Conservation (phyloP, 2,888 invertebrate species). For the Drosophila recens region DNA sequence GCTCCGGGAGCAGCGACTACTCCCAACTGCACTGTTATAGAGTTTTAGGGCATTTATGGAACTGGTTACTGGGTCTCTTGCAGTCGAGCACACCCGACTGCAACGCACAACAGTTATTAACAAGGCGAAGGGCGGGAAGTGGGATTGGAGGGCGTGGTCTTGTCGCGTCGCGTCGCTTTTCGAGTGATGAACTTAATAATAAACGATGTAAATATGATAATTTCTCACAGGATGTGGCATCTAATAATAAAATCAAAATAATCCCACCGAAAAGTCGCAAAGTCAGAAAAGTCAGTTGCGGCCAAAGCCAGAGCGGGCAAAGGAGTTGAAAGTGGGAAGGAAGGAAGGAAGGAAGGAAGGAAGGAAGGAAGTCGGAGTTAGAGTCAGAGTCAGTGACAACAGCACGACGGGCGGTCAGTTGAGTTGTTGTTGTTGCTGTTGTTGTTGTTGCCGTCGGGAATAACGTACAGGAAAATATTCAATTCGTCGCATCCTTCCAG, state of each 20-base stretch:
- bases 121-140: slow-evolving; percentile 2
- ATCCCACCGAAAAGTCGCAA: slow-evolving; percentile 77
- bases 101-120: slow-evolving; percentile 56
- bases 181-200: slow-evolving; percentile 85
- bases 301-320: slow-evolving; percentile 26
- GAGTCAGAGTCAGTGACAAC: slow-evolving; percentile 57
- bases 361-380: neutral
- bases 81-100: neutral
- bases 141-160: neutral
- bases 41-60: too few species aligned
- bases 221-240: slow-evolving; percentile 85
- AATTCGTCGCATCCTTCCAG: slow-evolving; percentile 84
- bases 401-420: slow-evolving; percentile 70
- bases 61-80: neutral
- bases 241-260: slow-evolving; percentile 85
- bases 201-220: slow-evolving; percentile 86
- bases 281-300: slow-evolving; percentile 57
- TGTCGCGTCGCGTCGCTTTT: slow-evolving; percentile 47
- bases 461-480: slow-evolving; percentile 78
- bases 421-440: slow-evolving; percentile 4
- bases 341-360: neutral
- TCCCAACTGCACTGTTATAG: too few species aligned
- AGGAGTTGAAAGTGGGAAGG: neutral
- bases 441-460: neutral
- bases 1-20: too few species aligned